Evolutionary conservation across 2,888 invertebrate genomes (phyloP), one percentile per base, ranked within the genome.

Genomic region (Blastobasis adustella): DNA sequence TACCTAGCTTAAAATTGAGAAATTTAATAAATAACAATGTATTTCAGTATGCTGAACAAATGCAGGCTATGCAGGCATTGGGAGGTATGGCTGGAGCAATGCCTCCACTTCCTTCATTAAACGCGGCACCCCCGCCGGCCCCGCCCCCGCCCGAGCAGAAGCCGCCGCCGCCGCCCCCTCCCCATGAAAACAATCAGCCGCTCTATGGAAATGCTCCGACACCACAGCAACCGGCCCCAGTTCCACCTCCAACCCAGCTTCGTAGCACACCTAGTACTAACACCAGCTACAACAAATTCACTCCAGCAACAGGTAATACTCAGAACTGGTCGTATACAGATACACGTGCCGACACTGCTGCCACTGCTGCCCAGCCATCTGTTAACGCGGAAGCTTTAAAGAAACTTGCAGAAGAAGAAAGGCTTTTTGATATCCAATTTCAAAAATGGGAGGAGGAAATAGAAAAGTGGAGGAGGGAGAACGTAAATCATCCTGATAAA

Each of bases 391-490:
- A 87, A 37, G 88, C 83, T 41, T 60, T 87, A 36, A 78, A 77
- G 52, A 84, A 83, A 61, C 68, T 87, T 37, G 80, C 82, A n/a
- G 89, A 88, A 59, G 95, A 96, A 65, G 96, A 97, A 78, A 93
- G 92, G 74, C 92, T 93, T 54, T 98, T 98, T 82, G 95, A 96
- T 71, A 92, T 93, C 56, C 95, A 97, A 76, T 97, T 97, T 74
- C 91, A 92, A 66, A 93, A 95, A 69, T 98, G 97, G 97, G 96
- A 97, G 79, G 92, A 94, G 61, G 95, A 97, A 75, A 97, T 97
- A 76, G 93, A 94, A 66, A 94, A 94, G 65, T 98, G 98, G 98
- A 95, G 95, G 73, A 92, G 92, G 57, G 95, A 96, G 69, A 98
- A 98, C 85, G 93, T 93, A 41, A 95, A 96, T 77, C 97, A 97